These are phyloP conservation scores for Ochropleura leucogaster DNA, from an alignment of 2,888 invertebrate species.

Conservation along the genomic window DNA sequence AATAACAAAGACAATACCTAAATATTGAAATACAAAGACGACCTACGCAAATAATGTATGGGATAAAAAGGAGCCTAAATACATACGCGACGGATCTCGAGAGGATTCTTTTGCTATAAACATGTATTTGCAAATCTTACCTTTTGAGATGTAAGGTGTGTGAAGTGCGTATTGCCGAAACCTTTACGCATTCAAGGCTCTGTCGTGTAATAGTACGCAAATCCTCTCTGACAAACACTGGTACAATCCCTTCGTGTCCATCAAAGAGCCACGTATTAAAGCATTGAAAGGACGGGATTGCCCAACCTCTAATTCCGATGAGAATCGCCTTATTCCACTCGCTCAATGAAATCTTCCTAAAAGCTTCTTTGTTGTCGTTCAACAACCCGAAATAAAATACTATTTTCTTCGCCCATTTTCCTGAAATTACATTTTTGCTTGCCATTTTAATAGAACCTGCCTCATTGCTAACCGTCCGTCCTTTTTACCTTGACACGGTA, in stretches of 20 bases:
- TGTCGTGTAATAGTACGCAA: slow-evolving; percentile 76
- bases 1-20: slow-evolving; percentile 60
- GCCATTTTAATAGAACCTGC: slow-evolving; percentile 71
- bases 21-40: slow-evolving; percentile 63
- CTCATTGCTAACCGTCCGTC: slow-evolving; percentile 67
- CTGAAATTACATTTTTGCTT: slow-evolving; percentile 75
- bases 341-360: slow-evolving; percentile 78
- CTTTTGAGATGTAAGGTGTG: slow-evolving; percentile 61
- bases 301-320: slow-evolving; percentile 77
- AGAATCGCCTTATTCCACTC: slow-evolving; percentile 77
- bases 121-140: slow-evolving; percentile 67
- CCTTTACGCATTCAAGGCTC: slow-evolving; percentile 67
- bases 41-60: slow-evolving; percentile 64
- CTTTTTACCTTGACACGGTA: slow-evolving; percentile 60
- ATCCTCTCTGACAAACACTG: slow-evolving; percentile 76
- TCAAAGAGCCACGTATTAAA: slow-evolving; percentile 78
- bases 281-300: slow-evolving; percentile 77
- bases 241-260: slow-evolving; percentile 76
- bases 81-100: slow-evolving; percentile 56
- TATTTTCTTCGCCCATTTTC: slow-evolving; percentile 71
- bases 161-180: slow-evolving; percentile 49
- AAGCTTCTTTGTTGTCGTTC: slow-evolving; percentile 78
- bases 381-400: slow-evolving; percentile 74
- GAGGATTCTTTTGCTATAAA: slow-evolving; percentile 59
- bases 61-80: slow-evolving; percentile 63